Conservation (phyloP, 2,797 vertebrate genomes). For the Falco naumanni region DNA sequence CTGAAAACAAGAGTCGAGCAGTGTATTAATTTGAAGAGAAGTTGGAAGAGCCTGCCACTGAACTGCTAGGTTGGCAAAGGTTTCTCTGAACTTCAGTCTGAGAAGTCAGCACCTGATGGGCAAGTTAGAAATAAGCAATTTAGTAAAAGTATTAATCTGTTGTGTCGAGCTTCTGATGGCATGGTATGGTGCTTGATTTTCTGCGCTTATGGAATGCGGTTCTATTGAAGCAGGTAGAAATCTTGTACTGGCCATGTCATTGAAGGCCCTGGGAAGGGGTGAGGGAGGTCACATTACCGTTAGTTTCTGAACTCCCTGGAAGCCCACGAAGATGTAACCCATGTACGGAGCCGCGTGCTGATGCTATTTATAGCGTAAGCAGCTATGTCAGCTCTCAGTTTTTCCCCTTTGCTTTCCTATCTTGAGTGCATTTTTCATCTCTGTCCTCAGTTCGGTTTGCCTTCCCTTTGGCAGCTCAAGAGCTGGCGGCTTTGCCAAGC, state of each 20-base stretch:
- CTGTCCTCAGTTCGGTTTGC: neutral
- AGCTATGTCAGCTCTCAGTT: neutral
- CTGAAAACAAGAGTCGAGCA: neutral
- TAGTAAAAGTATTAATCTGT: neutral
- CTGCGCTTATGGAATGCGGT: neutral
- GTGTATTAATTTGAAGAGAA: neutral
- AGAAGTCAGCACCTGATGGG: neutral
- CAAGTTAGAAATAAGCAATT: neutral
- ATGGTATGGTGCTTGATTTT: neutral
- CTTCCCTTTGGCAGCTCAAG: neutral
- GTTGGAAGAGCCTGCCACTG: neutral
- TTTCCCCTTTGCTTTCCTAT: slow-evolving; percentile 22
- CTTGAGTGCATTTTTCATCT: neutral
- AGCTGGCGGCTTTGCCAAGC: neutral
- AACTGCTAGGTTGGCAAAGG: neutral
- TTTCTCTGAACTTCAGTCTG: neutral
- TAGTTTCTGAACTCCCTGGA: neutral
- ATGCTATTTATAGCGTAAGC: slow-evolving; percentile 21
- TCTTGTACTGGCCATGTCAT: neutral
- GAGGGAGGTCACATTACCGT: neutral
- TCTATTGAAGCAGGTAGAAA: neutral
- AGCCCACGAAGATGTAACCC: neutral
- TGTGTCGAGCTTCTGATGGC: neutral
- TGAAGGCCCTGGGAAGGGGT: neutral
- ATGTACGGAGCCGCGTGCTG: neutral